These are phyloP conservation scores for Drosophila rubida DNA, from an alignment of 2,888 invertebrate genomes.

Conservation along the genomic window DNA sequence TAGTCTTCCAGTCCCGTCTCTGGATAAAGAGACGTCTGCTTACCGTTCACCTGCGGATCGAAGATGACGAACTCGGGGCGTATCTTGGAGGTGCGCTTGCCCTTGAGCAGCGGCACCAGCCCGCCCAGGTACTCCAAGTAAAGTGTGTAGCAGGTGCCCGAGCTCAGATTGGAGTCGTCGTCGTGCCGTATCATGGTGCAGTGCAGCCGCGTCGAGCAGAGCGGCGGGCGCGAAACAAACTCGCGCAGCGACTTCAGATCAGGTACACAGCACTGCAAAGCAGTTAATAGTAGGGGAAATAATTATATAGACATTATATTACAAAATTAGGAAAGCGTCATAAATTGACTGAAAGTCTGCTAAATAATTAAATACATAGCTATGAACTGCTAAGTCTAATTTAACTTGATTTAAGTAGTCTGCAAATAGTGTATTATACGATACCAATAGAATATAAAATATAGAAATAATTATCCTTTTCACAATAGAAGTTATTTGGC, in stretches of 20 bases:
- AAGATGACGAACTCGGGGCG: slow-evolving; percentile 99
- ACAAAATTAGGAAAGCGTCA: too few relatives aligned
- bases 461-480: too few relatives aligned
- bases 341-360: too few relatives aligned
- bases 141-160: slow-evolving; percentile 92
- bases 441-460: too few relatives aligned
- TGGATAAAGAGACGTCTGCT: slow-evolving; percentile 10
- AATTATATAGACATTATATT: neutral
- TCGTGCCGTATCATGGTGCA: slow-evolving; percentile 99
- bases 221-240: slow-evolving; percentile 96
- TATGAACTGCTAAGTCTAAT: too few relatives aligned
- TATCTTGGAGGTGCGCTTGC: slow-evolving; percentile 97
- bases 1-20: neutral
- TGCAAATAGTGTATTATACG: too few relatives aligned
- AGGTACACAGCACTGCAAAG: slow-evolving; percentile 95
- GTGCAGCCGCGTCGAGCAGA: slow-evolving; percentile 93
- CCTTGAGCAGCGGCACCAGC: slow-evolving; percentile 97
- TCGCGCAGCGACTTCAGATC: slow-evolving; percentile 94
- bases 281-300: neutral
- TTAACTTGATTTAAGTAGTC: too few relatives aligned
- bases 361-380: neutral
- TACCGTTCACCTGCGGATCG: slow-evolving; percentile 94
- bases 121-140: slow-evolving; percentile 98
- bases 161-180: slow-evolving; percentile 89
- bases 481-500: too few relatives aligned